A percentile compares a stretch with the other conserved stretches of the same genome.
phyloP scores from a whole-genome alignment of 1,140 invertebrate genomes.

The Drosophila tsacasi region DNA sequence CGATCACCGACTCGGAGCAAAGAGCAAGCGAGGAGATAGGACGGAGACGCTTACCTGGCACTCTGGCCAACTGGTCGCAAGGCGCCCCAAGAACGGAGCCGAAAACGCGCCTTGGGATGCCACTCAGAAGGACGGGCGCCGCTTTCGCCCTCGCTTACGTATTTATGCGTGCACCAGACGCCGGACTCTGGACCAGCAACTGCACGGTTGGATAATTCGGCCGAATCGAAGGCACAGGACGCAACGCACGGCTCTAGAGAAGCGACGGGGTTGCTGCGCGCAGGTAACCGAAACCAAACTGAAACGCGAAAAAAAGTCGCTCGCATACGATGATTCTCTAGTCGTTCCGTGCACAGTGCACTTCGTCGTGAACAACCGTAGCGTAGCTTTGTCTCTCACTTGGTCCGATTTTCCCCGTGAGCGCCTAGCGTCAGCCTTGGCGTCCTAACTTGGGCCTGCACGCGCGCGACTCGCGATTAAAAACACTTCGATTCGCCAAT shows the following conservation, averaged over 20 bases:
- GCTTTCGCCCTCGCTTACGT: conserved; percentile 46
- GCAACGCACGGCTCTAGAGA: conserved; percentile 31
- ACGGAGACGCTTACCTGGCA: conserved; percentile 22
- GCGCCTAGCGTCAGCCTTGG: conserved; percentile 3
- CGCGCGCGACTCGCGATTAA: neutral
- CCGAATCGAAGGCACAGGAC: conserved; percentile 31
- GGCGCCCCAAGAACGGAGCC: conserved; percentile 12
- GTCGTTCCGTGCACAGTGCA: conserved; percentile 58
- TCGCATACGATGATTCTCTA: conserved; percentile 70
- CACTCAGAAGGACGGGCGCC: conserved; percentile 11
- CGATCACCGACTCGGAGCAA: neutral
- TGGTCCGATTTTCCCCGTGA: conserved; percentile 35
- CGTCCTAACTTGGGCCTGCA: neutral
- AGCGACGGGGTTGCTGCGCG: conserved; percentile 72
- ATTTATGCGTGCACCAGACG: conserved; percentile 6
- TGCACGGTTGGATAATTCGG: conserved; percentile 21
- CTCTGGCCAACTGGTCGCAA: conserved; percentile 17
- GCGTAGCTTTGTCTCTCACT: conserved; percentile 74
- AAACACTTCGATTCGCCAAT: conserved; percentile 7
- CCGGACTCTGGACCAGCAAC: conserved; percentile 18
- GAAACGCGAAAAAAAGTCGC: conserved; percentile 74
- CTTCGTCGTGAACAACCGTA: conserved; percentile 65
- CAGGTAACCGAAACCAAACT: conserved; percentile 78
- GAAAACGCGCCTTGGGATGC: conserved; percentile 25
- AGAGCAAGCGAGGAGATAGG: neutral